Conservation (phyloP, 2,797 vertebrate species). For the Rallus crepitans region DNA sequence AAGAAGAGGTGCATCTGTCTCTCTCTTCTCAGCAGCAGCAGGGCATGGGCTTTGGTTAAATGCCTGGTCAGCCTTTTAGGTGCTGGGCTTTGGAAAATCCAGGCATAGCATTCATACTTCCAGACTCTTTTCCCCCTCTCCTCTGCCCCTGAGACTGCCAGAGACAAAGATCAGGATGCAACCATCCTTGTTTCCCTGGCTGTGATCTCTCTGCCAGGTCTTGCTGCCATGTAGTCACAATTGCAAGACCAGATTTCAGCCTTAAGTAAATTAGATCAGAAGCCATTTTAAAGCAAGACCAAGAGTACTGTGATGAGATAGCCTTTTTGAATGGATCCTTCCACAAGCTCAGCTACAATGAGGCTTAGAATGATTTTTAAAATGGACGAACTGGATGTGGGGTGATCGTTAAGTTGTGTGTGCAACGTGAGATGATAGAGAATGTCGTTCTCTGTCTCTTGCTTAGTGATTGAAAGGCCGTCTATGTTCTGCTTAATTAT, state of each 20-base stretch:
- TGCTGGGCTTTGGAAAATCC: not conserved
- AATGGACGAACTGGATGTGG: not conserved
- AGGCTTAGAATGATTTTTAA: not conserved
- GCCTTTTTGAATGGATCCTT: slow-evolving; percentile 48
- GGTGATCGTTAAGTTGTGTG: not conserved
- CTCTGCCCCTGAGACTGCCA: not conserved
- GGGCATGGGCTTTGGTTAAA: not conserved
- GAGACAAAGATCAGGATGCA: not conserved
- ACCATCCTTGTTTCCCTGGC: not conserved
- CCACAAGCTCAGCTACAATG: not conserved
- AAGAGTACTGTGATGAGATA: not conserved
- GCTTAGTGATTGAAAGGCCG: not conserved
- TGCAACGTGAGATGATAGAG: not conserved
- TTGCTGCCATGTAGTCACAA: not conserved
- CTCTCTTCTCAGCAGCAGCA: not conserved
- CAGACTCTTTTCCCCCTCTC: not conserved
- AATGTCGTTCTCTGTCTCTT: slow-evolving; percentile 1
- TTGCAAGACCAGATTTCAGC: slow-evolving; percentile 4
- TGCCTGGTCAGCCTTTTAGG: not conserved
- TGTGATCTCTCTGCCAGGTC: not conserved
- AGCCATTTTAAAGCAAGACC: slow-evolving; percentile 55
- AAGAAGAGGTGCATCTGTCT: not conserved
- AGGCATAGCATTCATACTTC: not conserved
- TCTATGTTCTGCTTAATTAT: slow-evolving; percentile 27
- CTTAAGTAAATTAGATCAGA: slow-evolving; percentile 25